A percentile compares a stretch with the other conserved stretches of the same genome.
phyloP scores from a whole-genome alignment of 2,888 invertebrate species.

The Drosophila atripex region DNA sequence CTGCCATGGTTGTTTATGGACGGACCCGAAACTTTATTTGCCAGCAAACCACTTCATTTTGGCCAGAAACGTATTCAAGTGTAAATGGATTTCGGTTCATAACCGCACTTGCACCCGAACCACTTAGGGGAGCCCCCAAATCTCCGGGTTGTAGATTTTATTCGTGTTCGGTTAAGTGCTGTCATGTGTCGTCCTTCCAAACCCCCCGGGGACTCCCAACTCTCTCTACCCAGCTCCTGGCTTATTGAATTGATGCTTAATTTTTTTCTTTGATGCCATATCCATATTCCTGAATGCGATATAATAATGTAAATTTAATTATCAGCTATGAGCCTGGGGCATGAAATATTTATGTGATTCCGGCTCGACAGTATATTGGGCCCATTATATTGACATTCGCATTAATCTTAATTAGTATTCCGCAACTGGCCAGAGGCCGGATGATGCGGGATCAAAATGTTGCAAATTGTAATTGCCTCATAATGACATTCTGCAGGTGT shows the following conservation, averaged over 20 bases:
- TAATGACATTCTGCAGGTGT: slow-evolving; percentile 4
- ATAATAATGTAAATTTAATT: slow-evolving; percentile 60
- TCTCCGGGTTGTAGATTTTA: slow-evolving; percentile 20
- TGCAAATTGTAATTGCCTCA: slow-evolving; percentile 18
- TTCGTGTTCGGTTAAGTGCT: slow-evolving; percentile 60
- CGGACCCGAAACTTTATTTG: slow-evolving; percentile 35
- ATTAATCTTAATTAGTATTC: slow-evolving; percentile 58
- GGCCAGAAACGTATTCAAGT: slow-evolving; percentile 58
- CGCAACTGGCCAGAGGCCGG: slow-evolving; percentile 18
- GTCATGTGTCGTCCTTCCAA: slow-evolving; percentile 48
- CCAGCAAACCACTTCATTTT: slow-evolving; percentile 45
- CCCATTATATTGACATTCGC: slow-evolving; percentile 25
- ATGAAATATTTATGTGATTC: slow-evolving; percentile 29
- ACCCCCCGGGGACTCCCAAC: slow-evolving; percentile 7
- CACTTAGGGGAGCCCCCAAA: slow-evolving; percentile 43
- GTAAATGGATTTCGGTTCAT: slow-evolving; percentile 73
- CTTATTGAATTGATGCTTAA: slow-evolving; percentile 55
- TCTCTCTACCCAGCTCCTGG: slow-evolving; percentile 13
- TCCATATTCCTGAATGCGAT: slow-evolving; percentile 26
- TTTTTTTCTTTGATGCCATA: slow-evolving; percentile 18
- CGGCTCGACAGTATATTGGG: slow-evolving; percentile 8
- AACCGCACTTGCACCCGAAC: slow-evolving; percentile 43
- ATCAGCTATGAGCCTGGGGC: slow-evolving; percentile 16
- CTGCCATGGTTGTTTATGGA: slow-evolving; percentile 47
- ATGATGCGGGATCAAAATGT: slow-evolving; percentile 16